A percentile compares a stretch with the other conserved stretches of the same genome.
These are phyloP conservation scores for Aricia agestis DNA, from an alignment of 1,140 invertebrate genomes.

Conservation along the genomic window DNA sequence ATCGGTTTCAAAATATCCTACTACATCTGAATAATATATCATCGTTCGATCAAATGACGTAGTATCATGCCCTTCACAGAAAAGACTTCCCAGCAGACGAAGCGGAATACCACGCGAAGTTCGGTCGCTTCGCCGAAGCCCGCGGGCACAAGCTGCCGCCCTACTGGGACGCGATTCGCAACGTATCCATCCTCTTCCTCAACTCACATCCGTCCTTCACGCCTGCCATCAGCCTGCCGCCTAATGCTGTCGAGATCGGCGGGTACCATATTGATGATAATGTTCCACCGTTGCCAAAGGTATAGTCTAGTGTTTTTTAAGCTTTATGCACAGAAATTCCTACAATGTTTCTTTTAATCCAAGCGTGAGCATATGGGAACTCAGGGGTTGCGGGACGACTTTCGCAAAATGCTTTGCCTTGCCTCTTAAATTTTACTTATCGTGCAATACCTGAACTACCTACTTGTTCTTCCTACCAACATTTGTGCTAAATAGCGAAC, in stretches of 20 bases:
- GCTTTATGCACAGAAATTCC: too few relatives aligned
- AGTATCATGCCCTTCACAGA: neutral
- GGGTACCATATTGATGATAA: conserved; percentile 11
- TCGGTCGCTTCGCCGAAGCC: neutral
- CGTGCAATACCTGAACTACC: too few relatives aligned
- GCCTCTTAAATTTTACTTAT: too few relatives aligned
- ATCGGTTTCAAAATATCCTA: too few relatives aligned
- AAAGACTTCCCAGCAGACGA: neutral
- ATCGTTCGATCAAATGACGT: too few relatives aligned
- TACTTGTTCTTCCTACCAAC: too few relatives aligned
- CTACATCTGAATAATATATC: too few relatives aligned
- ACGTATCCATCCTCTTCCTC: conserved; percentile 9
- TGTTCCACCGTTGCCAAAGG: neutral
- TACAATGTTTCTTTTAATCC: too few relatives aligned
- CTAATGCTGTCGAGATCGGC: conserved; percentile 1
- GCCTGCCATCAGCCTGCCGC: neutral
- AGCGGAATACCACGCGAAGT: neutral
- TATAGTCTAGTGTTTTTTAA: neutral
- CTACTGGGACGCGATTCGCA: neutral
- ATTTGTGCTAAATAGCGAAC: too few relatives aligned
- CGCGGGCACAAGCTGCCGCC: neutral
- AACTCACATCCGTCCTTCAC: conserved; percentile 13
- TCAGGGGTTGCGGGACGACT: too few relatives aligned
- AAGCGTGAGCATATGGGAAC: too few relatives aligned
- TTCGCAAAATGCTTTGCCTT: too few relatives aligned